These are phyloP conservation scores for Plebejus melissa DNA, from an alignment of 2,888 invertebrate species.

Conservation along the genomic window DNA sequence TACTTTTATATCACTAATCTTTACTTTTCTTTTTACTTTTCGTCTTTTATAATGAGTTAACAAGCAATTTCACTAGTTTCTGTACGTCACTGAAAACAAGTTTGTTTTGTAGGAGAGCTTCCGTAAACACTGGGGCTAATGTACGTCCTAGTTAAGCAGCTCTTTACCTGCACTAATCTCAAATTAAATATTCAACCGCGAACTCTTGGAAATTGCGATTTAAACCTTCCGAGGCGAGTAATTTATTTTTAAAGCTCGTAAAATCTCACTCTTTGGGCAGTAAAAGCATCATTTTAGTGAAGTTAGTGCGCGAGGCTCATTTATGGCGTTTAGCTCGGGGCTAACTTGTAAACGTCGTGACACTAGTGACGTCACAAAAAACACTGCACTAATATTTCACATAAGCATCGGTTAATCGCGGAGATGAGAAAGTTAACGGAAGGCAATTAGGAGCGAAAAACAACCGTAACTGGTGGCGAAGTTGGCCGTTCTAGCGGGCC, in stretches of 20 bases:
- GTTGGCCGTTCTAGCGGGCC: conserved; percentile 79
- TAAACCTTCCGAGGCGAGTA: conserved; percentile 57
- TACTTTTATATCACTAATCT: too few relatives aligned
- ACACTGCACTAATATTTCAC: conserved; percentile 66
- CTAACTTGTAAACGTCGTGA: conserved; percentile 64
- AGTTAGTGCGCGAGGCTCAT: conserved; percentile 55
- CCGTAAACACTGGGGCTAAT: conserved; percentile 42
- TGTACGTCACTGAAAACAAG: background rate
- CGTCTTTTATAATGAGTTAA: background rate
- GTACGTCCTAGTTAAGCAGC: conserved; percentile 42
- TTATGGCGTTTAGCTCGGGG: conserved; percentile 55
- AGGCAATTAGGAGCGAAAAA: conserved; percentile 80
- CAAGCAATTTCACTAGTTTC: background rate
- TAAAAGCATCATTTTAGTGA: conserved; percentile 74
- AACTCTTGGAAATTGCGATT: conserved; percentile 59
- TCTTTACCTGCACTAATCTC: conserved; percentile 58
- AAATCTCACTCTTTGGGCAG: conserved; percentile 73
- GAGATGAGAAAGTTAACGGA: conserved; percentile 79
- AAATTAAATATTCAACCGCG: conserved; percentile 64
- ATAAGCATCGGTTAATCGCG: conserved; percentile 53
- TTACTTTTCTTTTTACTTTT: too few relatives aligned
- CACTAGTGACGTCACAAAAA: conserved; percentile 62
- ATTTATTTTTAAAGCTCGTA: conserved; percentile 76
- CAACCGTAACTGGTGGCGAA: conserved; percentile 80
- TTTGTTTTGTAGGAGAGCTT: conserved; percentile 1